Evolutionary conservation across 2,797 vertebrate genomes (phyloP).

Genomic region (Chlorospingus semifuscus): DNA sequence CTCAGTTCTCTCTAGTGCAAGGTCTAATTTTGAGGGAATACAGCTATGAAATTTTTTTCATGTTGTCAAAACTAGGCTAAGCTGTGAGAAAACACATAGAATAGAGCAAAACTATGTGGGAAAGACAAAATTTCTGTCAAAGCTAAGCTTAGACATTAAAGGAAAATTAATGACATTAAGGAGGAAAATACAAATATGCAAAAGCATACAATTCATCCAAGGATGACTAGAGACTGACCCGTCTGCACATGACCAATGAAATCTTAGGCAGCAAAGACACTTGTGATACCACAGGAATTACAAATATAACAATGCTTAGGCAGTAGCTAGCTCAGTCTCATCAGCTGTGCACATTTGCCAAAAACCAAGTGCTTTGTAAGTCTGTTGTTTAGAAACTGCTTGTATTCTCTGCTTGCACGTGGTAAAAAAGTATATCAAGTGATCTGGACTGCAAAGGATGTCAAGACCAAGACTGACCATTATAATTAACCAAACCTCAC

Average conservation of each 20-base stretch:
- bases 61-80: background rate
- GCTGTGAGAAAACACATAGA: background rate
- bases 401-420: background rate
- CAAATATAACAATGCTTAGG: background rate
- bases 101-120: background rate
- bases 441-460: background rate
- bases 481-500: background rate
- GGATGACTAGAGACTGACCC: background rate
- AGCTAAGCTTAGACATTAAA: background rate
- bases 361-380: background rate
- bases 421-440: fast-evolving
- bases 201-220: background rate
- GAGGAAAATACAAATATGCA: background rate
- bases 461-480: background rate
- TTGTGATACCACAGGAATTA: background rate
- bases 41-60: fast-evolving
- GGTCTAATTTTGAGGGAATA: background rate
- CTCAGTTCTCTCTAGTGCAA: background rate
- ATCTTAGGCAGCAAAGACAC: background rate
- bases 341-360: background rate
- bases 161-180: background rate
- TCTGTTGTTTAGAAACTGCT: background rate
- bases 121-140: background rate
- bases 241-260: background rate
- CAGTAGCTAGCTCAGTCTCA: background rate